phyloP scores from a whole-genome alignment of 2,888 invertebrate species.

The Apodemia zela region DNA sequence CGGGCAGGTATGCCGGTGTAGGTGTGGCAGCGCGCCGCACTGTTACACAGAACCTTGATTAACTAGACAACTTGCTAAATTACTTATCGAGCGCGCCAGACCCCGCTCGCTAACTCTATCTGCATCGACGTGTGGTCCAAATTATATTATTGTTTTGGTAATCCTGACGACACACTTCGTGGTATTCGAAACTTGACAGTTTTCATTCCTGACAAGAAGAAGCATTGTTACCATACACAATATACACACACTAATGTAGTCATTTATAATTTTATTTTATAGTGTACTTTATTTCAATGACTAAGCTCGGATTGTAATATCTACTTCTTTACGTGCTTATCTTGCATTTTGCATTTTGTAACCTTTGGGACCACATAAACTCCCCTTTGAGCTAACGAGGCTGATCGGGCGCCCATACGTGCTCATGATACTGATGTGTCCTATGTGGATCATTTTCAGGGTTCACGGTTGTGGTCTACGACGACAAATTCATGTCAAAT shows the following conservation, averaged over 20 bases:
- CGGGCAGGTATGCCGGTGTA: constrained; percentile 2
- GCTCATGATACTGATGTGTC: too few species aligned
- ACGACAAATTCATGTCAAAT: too few species aligned
- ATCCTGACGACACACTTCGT: too few species aligned
- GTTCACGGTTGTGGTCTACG: too few species aligned
- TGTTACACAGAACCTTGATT: constrained; percentile 29
- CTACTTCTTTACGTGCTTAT: too few species aligned
- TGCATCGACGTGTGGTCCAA: constrained; percentile 20
- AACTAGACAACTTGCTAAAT: constrained; percentile 35
- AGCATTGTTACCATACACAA: neutral
- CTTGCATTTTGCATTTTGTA: too few species aligned
- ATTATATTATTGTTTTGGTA: neutral
- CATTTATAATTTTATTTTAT: too few species aligned
- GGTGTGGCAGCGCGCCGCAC: constrained; percentile 15
- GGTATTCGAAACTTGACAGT: neutral
- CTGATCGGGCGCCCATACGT: too few species aligned
- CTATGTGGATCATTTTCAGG: too few species aligned
- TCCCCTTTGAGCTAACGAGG: too few species aligned
- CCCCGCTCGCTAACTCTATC: constrained; percentile 32
- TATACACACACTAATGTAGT: neutral
- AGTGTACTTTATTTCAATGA: too few species aligned
- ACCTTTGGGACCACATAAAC: too few species aligned
- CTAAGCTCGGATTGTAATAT: neutral
- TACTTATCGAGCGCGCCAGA: constrained; percentile 36
- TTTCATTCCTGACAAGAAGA: neutral